Conservation (phyloP, 1,140 invertebrate genomes). For the Triops longicaudatus region DNA sequence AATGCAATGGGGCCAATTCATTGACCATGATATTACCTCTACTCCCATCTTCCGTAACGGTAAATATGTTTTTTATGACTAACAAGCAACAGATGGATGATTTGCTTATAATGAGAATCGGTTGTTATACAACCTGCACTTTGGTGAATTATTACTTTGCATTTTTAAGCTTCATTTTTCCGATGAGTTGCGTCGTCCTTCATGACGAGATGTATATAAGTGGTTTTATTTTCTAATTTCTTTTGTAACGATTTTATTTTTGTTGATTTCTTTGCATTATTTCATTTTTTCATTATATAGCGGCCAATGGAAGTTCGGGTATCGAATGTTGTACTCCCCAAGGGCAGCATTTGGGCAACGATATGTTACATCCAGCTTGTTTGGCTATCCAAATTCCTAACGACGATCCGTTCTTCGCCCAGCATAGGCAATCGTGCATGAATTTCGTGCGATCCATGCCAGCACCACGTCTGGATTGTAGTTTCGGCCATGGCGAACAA, state of each 20-base stretch:
- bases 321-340: constrained; percentile 57
- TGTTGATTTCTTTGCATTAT: background rate
- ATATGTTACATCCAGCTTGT: constrained; percentile 35
- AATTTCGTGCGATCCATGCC: constrained; percentile 32
- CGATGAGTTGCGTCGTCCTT: no score
- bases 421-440: constrained; percentile 30
- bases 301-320: constrained; percentile 22
- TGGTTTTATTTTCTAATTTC: no score
- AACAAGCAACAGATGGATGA: no score
- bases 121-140: no score
- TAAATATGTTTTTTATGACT: constrained; percentile 8
- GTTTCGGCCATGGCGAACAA: constrained; percentile 31
- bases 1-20: constrained; percentile 27
- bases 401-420: constrained; percentile 32
- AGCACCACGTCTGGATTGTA: constrained; percentile 30
- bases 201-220: no score
- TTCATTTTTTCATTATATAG: constrained; percentile 22
- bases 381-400: constrained; percentile 33
- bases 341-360: constrained; percentile 47
- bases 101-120: no score
- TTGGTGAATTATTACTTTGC: no score
- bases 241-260: background rate
- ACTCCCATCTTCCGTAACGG: constrained; percentile 24
- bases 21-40: constrained; percentile 26
- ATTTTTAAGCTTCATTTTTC: no score